Conservation (phyloP, 2,797 vertebrate genomes). For the Sebastes minor region DNA sequence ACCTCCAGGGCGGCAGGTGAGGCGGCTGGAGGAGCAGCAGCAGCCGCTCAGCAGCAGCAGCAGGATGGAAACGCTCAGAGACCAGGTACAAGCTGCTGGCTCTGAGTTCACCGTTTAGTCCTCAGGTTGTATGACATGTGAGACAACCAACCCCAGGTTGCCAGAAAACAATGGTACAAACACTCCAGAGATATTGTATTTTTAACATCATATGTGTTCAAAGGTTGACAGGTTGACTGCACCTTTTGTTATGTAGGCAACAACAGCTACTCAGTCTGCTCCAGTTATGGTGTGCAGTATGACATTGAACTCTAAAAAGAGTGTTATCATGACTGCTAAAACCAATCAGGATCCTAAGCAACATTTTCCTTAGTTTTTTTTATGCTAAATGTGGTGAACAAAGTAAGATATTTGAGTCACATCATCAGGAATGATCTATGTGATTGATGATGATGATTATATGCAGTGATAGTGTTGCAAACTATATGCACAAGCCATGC, state of each 20-base stretch:
- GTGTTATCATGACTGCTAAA: too few species aligned
- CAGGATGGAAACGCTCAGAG: slow-evolving; percentile 79
- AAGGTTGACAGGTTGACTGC: not conserved
- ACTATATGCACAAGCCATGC: not conserved
- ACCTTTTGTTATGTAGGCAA: not conserved
- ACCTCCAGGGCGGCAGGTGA: slow-evolving; percentile 45
- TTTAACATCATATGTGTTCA: not conserved
- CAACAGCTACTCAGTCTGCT: not conserved
- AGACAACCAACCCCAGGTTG: not conserved
- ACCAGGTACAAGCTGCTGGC: slow-evolving; percentile 67
- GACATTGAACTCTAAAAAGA: too few species aligned
- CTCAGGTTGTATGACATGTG: not conserved
- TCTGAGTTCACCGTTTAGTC: fast-evolving
- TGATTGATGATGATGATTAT: not conserved
- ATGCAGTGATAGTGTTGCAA: fast-evolving
- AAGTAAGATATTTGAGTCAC: not conserved
- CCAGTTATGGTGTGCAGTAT: too few species aligned
- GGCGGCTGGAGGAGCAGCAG: slow-evolving; percentile 54
- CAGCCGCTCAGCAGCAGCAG: slow-evolving; percentile 57
- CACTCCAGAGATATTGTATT: not conserved
- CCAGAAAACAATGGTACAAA: not conserved
- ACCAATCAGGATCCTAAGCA: too few species aligned
- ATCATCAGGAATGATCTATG: not conserved
- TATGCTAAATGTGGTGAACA: not conserved
- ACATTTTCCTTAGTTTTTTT: not conserved